Percentiles rank a stretch among this genome's conserved stretches.
These are phyloP conservation scores for Macroglossus sobrinus DNA, from an alignment of 2,113 vertebrate genomes.

Conservation along the genomic window DNA sequence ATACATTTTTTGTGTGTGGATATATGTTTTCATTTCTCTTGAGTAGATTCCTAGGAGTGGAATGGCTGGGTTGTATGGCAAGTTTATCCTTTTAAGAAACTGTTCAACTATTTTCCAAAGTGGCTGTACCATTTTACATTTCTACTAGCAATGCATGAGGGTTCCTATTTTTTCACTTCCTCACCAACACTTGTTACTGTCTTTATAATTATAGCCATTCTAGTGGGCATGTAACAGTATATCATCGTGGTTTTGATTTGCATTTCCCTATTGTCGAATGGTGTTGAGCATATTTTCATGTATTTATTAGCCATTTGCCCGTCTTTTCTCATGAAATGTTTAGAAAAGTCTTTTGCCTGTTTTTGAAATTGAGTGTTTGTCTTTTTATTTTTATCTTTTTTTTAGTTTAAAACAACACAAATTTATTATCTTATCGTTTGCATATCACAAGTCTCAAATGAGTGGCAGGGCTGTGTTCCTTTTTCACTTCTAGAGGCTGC, in stretches of 20 bases:
- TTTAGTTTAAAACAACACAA: too few relatives aligned
- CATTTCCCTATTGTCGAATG: not conserved
- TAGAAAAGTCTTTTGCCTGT: not conserved
- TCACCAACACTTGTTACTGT: not conserved
- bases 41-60: not conserved
- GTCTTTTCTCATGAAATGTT: not conserved
- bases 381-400: too few relatives aligned
- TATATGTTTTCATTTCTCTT: not conserved
- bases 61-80: not conserved
- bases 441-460: too few relatives aligned
- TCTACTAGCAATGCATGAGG: not conserved
- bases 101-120: not conserved
- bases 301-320: not conserved
- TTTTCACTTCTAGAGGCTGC: too few relatives aligned
- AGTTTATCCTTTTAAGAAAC: not conserved
- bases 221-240: not conserved
- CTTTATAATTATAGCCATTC: not conserved
- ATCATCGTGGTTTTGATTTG: not conserved
- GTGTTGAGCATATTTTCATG: not conserved
- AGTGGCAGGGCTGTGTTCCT: too few relatives aligned
- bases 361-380: not conserved
- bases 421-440: too few relatives aligned
- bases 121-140: not conserved
- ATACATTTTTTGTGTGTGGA: not conserved
- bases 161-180: not conserved